Base-by-base conservation (phyloP, 2,888 invertebrate genomes). In the Caenorhabditis sulstoni region DNA sequence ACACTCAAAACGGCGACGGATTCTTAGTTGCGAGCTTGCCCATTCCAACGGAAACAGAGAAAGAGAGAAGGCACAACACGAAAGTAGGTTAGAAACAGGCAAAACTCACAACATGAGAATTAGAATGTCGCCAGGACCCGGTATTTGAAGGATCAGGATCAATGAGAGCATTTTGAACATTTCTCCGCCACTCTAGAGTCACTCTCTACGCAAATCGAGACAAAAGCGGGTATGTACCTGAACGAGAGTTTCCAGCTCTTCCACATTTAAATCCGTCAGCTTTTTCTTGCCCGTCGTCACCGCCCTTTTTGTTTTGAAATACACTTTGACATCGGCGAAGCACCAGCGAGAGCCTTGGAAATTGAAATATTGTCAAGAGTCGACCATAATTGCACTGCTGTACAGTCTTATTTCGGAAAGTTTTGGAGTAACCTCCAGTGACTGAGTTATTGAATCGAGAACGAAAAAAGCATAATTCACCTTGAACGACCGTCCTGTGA, bases 221-320 rank as follows among this genome's bases (percentile, higher is more conserved):
- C 37, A 11, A 37, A 37, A 11, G 18, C 16, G 12, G 8, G 5
- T 16, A n/a, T 35, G 50, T 74, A 93, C 93, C 91, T 92, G 89
- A 88, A 92, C 90, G 86, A 91, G 88, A 65, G 90, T 89, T 74
- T 92, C 92, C 79, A 92, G 90, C 87, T 93, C 92, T 91, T 92
- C 92, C 91, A 92, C 92, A 82, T 86, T 91, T 79, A 88, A 79
- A 41, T 87, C 85, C 7, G 68, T 55, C 20, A 88, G 59, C 37
- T 70, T 82, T 16, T 73, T 79, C 23, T 74, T 75, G 0, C 82
- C 84, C 2, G 44, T 59, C 3, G 55, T 61, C 22, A 85, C 58
- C 4, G 81, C 85, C 39, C 73, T 66, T 29, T 71, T 64, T 18
- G 86, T 81, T 20, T 58, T 66, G 61, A 75, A 84, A 57, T 82